Percentiles rank a stretch among this genome's conserved stretches.
phyloP scores from a whole-genome alignment of 2,797 vertebrate genomes.

The Tangara arthus region DNA sequence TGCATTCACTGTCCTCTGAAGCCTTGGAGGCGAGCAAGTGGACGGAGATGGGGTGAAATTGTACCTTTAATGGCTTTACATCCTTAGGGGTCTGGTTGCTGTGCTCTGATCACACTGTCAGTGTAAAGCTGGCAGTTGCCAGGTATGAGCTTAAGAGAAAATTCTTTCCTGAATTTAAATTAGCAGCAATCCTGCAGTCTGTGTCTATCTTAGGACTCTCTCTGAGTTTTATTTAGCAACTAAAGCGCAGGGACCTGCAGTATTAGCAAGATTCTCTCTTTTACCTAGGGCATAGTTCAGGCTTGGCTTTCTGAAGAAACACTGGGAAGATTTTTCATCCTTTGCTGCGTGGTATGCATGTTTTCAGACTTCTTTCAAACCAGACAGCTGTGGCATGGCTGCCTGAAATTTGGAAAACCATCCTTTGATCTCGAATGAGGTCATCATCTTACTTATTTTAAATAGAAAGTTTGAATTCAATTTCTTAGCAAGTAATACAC shows the following conservation, averaged over 20 bases:
- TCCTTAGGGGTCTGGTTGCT: background rate
- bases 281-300: background rate
- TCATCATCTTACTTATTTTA: background rate
- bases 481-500: background rate
- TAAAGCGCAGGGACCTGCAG: background rate
- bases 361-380: background rate
- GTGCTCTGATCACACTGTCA: background rate
- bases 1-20: background rate
- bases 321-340: background rate
- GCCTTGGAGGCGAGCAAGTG: background rate
- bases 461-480: background rate
- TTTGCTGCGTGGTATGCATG: background rate
- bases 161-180: background rate
- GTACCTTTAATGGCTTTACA: background rate
- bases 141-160: background rate
- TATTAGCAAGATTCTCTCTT: background rate
- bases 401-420: background rate
- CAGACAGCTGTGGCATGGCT: background rate
- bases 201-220: background rate
- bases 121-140: background rate
- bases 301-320: background rate
- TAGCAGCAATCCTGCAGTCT: background rate
- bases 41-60: background rate
- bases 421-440: background rate
- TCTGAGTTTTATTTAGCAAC: background rate